Base-by-base conservation (phyloP, 1,140 invertebrate genomes). In the Palaemon carinicauda region DNA sequence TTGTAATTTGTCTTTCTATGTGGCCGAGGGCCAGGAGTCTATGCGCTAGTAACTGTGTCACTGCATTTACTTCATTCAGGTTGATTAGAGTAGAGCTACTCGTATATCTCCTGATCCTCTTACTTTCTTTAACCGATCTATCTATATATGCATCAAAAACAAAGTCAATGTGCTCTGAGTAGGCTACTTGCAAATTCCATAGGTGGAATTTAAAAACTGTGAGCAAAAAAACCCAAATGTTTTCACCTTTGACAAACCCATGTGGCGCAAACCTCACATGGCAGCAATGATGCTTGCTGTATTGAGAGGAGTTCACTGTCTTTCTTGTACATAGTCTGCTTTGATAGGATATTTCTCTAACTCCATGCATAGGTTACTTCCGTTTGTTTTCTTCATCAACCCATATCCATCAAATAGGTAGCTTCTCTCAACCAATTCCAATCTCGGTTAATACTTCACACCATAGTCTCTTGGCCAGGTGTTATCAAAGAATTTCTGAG, bases 371-470 rank as follows among this genome's bases (percentile, higher is more conserved):
- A 79, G 21, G 50, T 79, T 50, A 53, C 33, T 79, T 79, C 53
- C 21, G 31, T 79, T 79, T 79, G 75, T 31, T 79, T 79, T 79
- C 31, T 51, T 53, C 75, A 79, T 79, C 24, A 79, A 21, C 4
- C 75, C 75, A 50, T 79, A n/a, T 33, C 14, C 75, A 79, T 79
- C 41, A 79, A 79, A 77, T 10, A 77, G 74, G 31, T 77, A 77
- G 24, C 50, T 33, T 33, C 14, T 41, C 41, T 27, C 41, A 14
- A 27, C 27, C 31, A 31, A 31, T 7, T 77, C 74, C 27, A 77
- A 77, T 27, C 24, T 41, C 74, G 41, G 27, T 31, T 31, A 15
- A 31, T 77, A 41, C 41, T 77, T 14, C 21, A 41, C 41, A 21
- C 41, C 74, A 77, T 77, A 77, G 31, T 71, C 21, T 12, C 65